Base-by-base conservation (phyloP, 1,140 invertebrate species). In the Pseudobourletiella spinata region DNA sequence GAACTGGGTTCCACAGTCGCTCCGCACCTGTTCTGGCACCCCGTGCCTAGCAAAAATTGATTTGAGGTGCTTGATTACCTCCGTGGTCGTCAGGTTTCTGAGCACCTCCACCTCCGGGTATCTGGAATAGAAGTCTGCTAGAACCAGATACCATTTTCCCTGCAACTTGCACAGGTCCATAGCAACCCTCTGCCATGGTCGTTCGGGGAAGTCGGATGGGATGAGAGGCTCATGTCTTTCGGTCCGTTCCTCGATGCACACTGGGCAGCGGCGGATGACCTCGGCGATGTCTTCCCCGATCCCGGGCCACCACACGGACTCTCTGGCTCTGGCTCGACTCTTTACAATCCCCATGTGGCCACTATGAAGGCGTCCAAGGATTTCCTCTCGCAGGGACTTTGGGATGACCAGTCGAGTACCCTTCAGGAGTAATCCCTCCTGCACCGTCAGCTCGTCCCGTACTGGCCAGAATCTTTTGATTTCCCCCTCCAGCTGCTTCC, bases 1-100 rank as follows among this genome's bases (percentile, higher is more conserved):
- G 44, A 68, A 68, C 25, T 68, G 66, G 3, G 58, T 18, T 2
- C 66, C 61, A 32, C 63, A 62, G 60, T 68, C 66, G 20, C 50
- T 58, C 14, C 59, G 24, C 4, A 68, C 63, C 6, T 46, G 26
- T 25, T 66, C 59, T 20, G 66, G 64, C 3, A 66, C 29, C n/a
- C 63, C 59, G 59, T 66, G 63, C 1, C 64, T 20, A 0, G 63
- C 52, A 26, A 68, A 68, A 26, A 68, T 55, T 15, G 58, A 57
- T 39, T 65, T 65, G 3, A 55, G 50, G 16, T 43, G 18, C 2
- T 18, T 35, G 25, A 68, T 62, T 3, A 56, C 29, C 3, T n/a
- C 4, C 15, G 24, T 30, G 4, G 54, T 3, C 2, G 54, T 56
- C 28, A 56, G 6, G 1, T 20, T 35, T 3, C 2, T n/a, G 2